Evolutionary conservation across 2,888 invertebrate genomes (phyloP), one percentile per base, ranked within the genome.

Genomic region (Alsophila aescularia): DNA sequence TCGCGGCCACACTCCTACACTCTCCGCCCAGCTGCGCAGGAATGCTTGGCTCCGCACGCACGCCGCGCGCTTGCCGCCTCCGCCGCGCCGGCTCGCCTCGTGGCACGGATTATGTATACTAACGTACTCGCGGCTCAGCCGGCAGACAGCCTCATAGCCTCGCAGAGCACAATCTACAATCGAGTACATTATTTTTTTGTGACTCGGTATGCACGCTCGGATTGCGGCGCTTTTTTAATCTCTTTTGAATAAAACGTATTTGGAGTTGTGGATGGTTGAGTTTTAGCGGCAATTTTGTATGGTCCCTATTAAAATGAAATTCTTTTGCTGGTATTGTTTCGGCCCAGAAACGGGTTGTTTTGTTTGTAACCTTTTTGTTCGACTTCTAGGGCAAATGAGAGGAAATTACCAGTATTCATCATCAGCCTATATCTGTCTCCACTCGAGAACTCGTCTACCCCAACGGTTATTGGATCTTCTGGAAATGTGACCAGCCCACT

Each of bases 11-110:
- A 68, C 72, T 48, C 65, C 57, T 48, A 36, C 44, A 45, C 61
- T 56, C 64, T 53, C 81, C 87, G 86, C 87, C 87, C 85, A 75
- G 75, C 76, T 77, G 82, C 83, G 84, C 82, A 80, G 77, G 79
- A 81, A 71, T 75, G 72, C 62, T 6, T 43, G 12, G 60, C 55
- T 47, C 54, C 62, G 62, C 62, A 52, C 65, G 59, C 62, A 60
- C 66, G 62, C 47, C 29, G 34, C 39, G 14, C 27, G 40, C 27
- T 44, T 18, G 36, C 50, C 35, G 31, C 1, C 27, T 8, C 15
- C 29, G 7, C 12, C 32, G 24, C 35, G 27, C 13, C 39, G 10
- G 12, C 14, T 21, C n/a, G 32, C n/a, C n/a, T n/a, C n/a, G n/a
- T n/a, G n/a, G n/a, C n/a, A n/a, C n/a, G n/a, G n/a, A n/a, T n/a